Percentiles rank a stretch among this genome's conserved stretches.
phyloP scores from a whole-genome alignment of 2,113 vertebrate genomes.

The Nyctibius bracteatus region DNA sequence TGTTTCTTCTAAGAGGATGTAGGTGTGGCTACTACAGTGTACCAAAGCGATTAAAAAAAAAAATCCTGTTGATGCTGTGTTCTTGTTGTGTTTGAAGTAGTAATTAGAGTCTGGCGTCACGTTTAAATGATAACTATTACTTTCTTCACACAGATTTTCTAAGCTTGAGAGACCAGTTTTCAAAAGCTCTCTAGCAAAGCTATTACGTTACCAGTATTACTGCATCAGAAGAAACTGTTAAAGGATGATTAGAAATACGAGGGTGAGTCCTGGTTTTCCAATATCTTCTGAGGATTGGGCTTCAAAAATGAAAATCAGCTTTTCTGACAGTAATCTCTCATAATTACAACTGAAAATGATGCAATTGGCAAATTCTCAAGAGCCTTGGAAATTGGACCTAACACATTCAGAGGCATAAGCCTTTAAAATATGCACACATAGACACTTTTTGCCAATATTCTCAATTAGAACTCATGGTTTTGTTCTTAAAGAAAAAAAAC shows the following conservation, averaged over 20 bases:
- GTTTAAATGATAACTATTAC: constrained; percentile 48
- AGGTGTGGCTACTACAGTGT: constrained; percentile 28
- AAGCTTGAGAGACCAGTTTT: constrained; percentile 66
- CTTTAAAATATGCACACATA: not conserved
- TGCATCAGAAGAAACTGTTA: constrained; percentile 4
- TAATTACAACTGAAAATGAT: not conserved
- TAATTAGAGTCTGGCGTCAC: constrained; percentile 65
- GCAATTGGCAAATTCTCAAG: not conserved
- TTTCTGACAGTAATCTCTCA: constrained; percentile 4
- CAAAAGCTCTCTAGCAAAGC: constrained; percentile 43
- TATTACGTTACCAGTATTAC: constrained; percentile 11
- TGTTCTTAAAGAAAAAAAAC: not conserved
- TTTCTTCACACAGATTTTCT: constrained; percentile 44
- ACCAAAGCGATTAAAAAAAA: not conserved
- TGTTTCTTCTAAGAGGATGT: not conserved
- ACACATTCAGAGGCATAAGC: not conserved
- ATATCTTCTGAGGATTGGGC: not conserved
- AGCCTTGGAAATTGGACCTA: not conserved
- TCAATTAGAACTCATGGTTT: not conserved
- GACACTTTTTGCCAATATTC: not conserved
- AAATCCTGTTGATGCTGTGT: not conserved
- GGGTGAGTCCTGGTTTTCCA: not conserved
- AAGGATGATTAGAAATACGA: not conserved
- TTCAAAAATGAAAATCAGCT: constrained; percentile 13
- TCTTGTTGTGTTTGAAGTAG: constrained; percentile 49